Evolutionary conservation across 2,113 vertebrate species (phyloP), one percentile per base, ranked within the genome.

Genomic region (Thymallus thymallus): DNA sequence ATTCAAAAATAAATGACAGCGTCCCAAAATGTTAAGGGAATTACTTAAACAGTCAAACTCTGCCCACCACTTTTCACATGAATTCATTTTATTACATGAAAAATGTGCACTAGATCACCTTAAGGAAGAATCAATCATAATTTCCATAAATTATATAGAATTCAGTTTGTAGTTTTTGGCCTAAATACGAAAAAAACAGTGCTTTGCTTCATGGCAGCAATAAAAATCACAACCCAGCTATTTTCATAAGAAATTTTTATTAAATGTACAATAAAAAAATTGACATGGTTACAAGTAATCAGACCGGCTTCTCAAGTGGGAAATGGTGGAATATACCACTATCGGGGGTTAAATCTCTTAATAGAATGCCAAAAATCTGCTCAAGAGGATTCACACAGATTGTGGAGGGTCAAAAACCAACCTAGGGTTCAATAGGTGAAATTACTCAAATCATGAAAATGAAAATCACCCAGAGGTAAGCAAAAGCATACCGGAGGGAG

Each of bases 221-320:
- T 63, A 61, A 29, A 45, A 67, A 66, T 62, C 24, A 73, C 20
- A 4, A 3, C 13, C 13, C 18, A 56, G 0, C 20, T 46, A 45
- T 78, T 80, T 75, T 77, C n/a, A 74, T 73, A 86, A 87, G 77
- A 82, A 71, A 46, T 87, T 87, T 91, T 91, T 85, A 82, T 90
- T 82, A 71, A 82, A 85, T 76, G 78, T 82, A 83, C 41, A 83
- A 78, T 80, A 70, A 77, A 86, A 80, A 75, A 73, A 41, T 64
- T 0, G 64, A 66, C 30, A 35, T 66, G 14, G 64, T 35, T 32
- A 66, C 18, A 32, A 3, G 3, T 29, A 26, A 32, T 64, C 9
- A 20, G 29, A 30, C 14, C 1, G 30, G 16, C 6, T 66, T 16
- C 35, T 63, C 61, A 29, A 3, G 12, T 64, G 62, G 4, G 16